Evolutionary conservation across 1,140 invertebrate species (phyloP).

Genomic region (Cydia fagiglandana): DNA sequence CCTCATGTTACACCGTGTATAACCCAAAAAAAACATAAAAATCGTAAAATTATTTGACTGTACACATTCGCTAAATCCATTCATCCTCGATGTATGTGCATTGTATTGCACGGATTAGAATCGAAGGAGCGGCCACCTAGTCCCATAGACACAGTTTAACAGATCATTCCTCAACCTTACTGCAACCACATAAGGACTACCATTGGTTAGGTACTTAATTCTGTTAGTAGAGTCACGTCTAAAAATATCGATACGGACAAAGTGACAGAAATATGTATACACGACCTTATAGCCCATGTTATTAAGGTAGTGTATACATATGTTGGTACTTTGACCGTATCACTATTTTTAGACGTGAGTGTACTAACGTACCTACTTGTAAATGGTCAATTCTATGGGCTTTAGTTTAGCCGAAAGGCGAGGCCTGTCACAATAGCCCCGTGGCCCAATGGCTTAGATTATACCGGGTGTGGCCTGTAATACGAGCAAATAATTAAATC

Average conservation of each 20-base stretch:
- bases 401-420: conserved; percentile 15
- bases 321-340: too few relatives aligned
- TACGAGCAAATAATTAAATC: too few relatives aligned
- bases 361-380: not conserved
- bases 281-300: too few relatives aligned
- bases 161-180: too few relatives aligned
- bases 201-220: too few relatives aligned
- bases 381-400: not conserved
- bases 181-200: too few relatives aligned
- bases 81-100: not conserved
- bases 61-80: not conserved
- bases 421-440: not conserved
- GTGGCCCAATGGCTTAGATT: not conserved
- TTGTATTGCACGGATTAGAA: conserved; percentile 25
- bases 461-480: too few relatives aligned
- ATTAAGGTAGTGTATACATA: too few relatives aligned
- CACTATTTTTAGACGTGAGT: too few relatives aligned
- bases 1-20: too few relatives aligned
- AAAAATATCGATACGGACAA: too few relatives aligned
- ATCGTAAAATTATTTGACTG: not conserved
- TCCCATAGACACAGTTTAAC: not conserved
- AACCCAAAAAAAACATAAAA: not conserved
- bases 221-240: not conserved
- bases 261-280: too few relatives aligned
- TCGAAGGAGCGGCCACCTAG: conserved; percentile 23